A percentile compares a stretch with the other conserved stretches of the same genome.
Conservation (phyloP, 2,888 invertebrate genomes). For the Andrena bucephala region DNA sequence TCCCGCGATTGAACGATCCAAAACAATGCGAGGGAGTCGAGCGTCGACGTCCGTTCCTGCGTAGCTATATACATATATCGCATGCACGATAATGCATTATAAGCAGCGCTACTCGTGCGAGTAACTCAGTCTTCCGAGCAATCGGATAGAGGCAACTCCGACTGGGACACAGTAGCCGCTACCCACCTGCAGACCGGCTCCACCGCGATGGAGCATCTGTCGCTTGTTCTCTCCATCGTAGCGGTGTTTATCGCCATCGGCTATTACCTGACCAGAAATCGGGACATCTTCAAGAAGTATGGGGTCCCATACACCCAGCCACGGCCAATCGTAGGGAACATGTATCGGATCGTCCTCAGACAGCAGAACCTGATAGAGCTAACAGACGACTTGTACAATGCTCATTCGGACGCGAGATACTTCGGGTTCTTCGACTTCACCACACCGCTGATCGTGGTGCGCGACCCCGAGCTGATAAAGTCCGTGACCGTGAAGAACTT, state of each 20-base stretch:
- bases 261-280: conserved; percentile 1
- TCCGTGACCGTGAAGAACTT: conserved; percentile 65
- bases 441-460: conserved; percentile 67
- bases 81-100: too few species aligned
- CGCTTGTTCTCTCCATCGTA: not conserved
- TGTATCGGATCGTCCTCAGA: conserved; percentile 57
- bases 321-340: conserved; percentile 45
- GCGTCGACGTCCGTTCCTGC: too few species aligned
- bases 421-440: conserved; percentile 72
- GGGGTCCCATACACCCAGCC: not conserved
- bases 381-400: conserved; percentile 57
- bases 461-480: conserved; percentile 74
- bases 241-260: conserved; percentile 5
- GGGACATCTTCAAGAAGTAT: not conserved
- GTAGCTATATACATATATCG: too few species aligned
- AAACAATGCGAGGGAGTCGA: too few species aligned
- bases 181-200: not conserved
- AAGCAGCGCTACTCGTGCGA: too few species aligned
- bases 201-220: conserved; percentile 3
- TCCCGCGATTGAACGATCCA: too few species aligned
- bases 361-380: conserved; percentile 50
- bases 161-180: not conserved
- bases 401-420: conserved; percentile 70
- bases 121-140: too few species aligned
- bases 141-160: too few species aligned